These are phyloP conservation scores for Patella depressa DNA, from an alignment of 2,888 invertebrate species.

Conservation along the genomic window DNA sequence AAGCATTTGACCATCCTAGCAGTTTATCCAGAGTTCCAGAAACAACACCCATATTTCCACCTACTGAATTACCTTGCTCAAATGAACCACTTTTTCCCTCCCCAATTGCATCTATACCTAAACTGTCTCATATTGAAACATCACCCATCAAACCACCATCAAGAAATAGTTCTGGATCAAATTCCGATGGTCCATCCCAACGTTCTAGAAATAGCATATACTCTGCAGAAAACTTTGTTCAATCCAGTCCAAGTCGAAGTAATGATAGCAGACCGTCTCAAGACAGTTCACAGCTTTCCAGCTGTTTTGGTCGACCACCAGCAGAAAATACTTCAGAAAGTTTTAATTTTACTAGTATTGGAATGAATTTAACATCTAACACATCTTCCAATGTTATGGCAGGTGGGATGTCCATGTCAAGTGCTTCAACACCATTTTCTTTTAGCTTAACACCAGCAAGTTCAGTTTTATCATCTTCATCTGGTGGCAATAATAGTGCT, in stretches of 20 bases:
- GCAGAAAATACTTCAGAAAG: slow-evolving; percentile 48
- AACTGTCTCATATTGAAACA: slow-evolving; percentile 29
- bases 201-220: slow-evolving; percentile 47
- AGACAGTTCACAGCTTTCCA: slow-evolving; percentile 16
- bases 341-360: slow-evolving; percentile 59
- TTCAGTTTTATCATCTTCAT: slow-evolving; percentile 39
- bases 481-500: slow-evolving; percentile 35
- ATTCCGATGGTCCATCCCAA: slow-evolving; percentile 14
- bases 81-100: slow-evolving; percentile 28
- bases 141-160: slow-evolving; percentile 16
- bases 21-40: neutral
- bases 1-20: neutral
- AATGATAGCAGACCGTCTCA: slow-evolving; percentile 34
- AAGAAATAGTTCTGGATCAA: slow-evolving; percentile 21
- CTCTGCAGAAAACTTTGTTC: slow-evolving; percentile 62
- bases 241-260: slow-evolving; percentile 40
- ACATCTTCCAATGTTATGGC: slow-evolving; percentile 39
- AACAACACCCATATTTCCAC: slow-evolving; percentile 22
- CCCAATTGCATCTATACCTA: slow-evolving; percentile 22
- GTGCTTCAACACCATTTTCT: slow-evolving; percentile 32
- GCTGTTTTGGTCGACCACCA: slow-evolving; percentile 41
- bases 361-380: slow-evolving; percentile 55
- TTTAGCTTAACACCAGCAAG: slow-evolving; percentile 43
- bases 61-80: slow-evolving; percentile 27
- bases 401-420: slow-evolving; percentile 24